Conservation (phyloP, 2,888 invertebrate species). For the Ichneumon xanthorius region DNA sequence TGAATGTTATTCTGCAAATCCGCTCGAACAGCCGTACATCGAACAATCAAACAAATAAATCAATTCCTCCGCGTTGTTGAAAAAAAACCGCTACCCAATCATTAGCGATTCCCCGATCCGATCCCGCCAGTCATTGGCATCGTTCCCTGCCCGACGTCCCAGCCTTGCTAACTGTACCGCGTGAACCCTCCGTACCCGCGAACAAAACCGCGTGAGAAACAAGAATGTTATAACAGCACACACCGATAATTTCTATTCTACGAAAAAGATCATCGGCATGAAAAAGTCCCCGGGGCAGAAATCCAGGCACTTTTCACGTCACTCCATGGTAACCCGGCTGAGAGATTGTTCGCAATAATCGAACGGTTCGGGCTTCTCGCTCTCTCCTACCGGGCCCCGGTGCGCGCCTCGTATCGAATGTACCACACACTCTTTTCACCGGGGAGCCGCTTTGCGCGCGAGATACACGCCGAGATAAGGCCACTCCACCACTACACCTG, state of each 20-base stretch:
- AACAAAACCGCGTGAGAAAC: slow-evolving; percentile 7
- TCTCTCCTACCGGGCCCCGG: background rate
- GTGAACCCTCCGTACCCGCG: background rate
- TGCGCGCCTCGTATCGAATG: slow-evolving; percentile 10
- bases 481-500: slow-evolving; percentile 62
- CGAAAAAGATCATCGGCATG: background rate
- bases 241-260: slow-evolving; percentile 22
- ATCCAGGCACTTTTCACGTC: slow-evolving; percentile 37
- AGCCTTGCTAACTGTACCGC: background rate
- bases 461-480: slow-evolving; percentile 69
- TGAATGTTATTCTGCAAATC: too few species aligned
- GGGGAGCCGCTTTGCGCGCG: slow-evolving; percentile 65
- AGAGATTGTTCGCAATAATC: slow-evolving; percentile 49
- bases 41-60: too few species aligned
- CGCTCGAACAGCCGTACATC: too few species aligned
- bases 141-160: too few species aligned
- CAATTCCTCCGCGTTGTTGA: too few species aligned
- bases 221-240: background rate
- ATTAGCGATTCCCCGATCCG: too few species aligned
- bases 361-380: slow-evolving; percentile 9
- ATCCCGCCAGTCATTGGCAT: too few species aligned
- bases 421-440: slow-evolving; percentile 36
- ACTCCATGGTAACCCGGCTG: background rate
- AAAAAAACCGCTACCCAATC: too few species aligned
- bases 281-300: slow-evolving; percentile 22